Percentiles rank a stretch among this genome's conserved stretches.
Conservation (phyloP, 2,113 vertebrate species). For the Macrotus californicus region DNA sequence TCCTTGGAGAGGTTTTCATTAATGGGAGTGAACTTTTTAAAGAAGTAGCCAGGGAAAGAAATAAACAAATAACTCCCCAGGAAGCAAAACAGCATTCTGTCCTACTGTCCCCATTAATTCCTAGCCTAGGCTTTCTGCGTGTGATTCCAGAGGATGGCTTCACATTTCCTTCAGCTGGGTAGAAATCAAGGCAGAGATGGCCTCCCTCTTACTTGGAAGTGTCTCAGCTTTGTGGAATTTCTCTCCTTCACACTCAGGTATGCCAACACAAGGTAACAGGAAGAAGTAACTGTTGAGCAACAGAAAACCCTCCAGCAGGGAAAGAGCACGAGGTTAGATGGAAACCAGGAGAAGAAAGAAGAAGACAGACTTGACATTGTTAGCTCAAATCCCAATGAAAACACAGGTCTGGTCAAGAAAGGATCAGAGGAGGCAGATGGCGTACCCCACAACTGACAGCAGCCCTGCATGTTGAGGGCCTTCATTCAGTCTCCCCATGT, state of each 20-base stretch:
- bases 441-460: neutral
- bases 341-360: neutral
- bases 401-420: neutral
- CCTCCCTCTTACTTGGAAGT: neutral
- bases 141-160: neutral
- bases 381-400: neutral
- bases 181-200: neutral
- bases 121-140: neutral
- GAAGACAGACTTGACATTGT: neutral
- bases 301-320: neutral
- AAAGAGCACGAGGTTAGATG: neutral
- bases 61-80: neutral
- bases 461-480: neutral
- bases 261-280: neutral
- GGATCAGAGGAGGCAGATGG: neutral
- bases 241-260: neutral
- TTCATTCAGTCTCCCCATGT: neutral
- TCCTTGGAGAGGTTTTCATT: constrained; percentile 46
- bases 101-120: neutral
- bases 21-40: neutral
- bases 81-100: neutral
- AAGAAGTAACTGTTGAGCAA: neutral
- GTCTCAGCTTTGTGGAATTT: neutral
- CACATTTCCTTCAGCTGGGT: neutral
- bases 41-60: neutral